Evolutionary conservation across 2,888 invertebrate species (phyloP).

Genomic region (Eristalis pertinax): DNA sequence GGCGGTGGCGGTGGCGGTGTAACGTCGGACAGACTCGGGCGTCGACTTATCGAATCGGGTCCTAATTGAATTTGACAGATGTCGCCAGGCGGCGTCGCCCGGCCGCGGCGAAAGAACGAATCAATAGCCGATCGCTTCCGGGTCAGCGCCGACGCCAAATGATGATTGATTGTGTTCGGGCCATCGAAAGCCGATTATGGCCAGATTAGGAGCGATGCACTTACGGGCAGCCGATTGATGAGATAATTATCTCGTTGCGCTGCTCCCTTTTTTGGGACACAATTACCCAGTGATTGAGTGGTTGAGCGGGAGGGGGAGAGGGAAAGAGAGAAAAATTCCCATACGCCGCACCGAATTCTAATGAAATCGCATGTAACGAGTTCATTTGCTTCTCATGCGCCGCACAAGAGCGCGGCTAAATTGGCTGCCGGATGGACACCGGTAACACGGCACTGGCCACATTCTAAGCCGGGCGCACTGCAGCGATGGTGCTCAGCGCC

Average conservation of each 20-base stretch:
- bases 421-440: slow-evolving; percentile 63
- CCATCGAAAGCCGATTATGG: slow-evolving; percentile 58
- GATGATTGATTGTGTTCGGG: slow-evolving; percentile 62
- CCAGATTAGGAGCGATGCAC: slow-evolving; percentile 45
- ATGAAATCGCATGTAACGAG: slow-evolving; percentile 62
- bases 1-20: not conserved
- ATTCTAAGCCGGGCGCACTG: slow-evolving; percentile 1
- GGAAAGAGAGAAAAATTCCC: slow-evolving; percentile 17
- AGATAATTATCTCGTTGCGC: slow-evolving; percentile 45
- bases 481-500: slow-evolving; percentile 1
- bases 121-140: slow-evolving; percentile 18
- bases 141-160: slow-evolving; percentile 23
- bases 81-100: slow-evolving; percentile 18
- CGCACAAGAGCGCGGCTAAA: slow-evolving; percentile 24
- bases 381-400: slow-evolving; percentile 63
- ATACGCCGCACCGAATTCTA: slow-evolving; percentile 35
- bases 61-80: slow-evolving; percentile 70
- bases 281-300: slow-evolving; percentile 37
- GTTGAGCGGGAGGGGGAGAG: not conserved
- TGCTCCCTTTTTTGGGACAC: slow-evolving; percentile 32
- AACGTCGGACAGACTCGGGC: slow-evolving; percentile 20
- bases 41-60: slow-evolving; percentile 62
- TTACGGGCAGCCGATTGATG: slow-evolving; percentile 44
- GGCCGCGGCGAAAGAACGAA: not conserved
- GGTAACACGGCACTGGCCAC: slow-evolving; percentile 31